phyloP scores from a whole-genome alignment of 2,113 vertebrate genomes.

The Saccopteryx bilineata region DNA sequence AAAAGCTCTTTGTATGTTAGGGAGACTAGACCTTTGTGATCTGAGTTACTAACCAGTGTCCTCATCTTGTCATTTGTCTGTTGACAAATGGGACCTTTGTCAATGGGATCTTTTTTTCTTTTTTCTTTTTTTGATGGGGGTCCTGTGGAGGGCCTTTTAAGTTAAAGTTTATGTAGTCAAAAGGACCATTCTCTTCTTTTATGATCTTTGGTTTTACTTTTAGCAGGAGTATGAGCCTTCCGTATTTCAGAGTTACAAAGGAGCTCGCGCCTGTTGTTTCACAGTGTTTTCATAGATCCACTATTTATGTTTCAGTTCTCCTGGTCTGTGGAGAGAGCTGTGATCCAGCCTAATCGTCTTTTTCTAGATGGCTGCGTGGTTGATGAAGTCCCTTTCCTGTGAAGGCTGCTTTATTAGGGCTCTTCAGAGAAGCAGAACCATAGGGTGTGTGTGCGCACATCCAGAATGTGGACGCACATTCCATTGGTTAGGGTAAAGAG shows the following conservation, averaged over 20 bases:
- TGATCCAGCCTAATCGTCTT: background rate
- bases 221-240: background rate
- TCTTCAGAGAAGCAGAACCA: background rate
- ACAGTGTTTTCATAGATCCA: background rate
- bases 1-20: background rate
- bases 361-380: background rate
- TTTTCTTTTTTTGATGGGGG: no score
- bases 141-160: background rate
- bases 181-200: background rate
- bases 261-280: background rate
- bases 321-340: background rate
- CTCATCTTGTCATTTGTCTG: background rate
- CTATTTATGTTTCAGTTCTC: background rate
- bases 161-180: background rate
- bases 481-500: background rate
- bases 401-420: background rate
- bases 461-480: no score
- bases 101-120: background rate
- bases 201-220: constrained; percentile 3
- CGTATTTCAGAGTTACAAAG: background rate
- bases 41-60: background rate
- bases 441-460: background rate
- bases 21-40: background rate
- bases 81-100: background rate
- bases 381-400: background rate